Evolutionary conservation across 2,888 invertebrate species (phyloP).

Genomic region (Dorcus parallelipipedus): DNA sequence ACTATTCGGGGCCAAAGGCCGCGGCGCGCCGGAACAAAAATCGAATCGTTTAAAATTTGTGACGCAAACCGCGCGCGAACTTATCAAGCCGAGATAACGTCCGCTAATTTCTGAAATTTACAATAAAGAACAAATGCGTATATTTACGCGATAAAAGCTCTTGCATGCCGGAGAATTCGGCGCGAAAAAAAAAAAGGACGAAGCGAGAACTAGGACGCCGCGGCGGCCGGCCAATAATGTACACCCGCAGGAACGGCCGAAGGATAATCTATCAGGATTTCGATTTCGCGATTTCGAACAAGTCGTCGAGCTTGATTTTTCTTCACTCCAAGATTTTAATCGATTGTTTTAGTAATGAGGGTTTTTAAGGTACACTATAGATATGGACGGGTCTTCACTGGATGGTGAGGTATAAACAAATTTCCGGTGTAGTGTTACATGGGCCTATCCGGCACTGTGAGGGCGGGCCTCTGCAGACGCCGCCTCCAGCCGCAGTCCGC

Average conservation of each 20-base stretch:
- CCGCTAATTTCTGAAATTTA: no score
- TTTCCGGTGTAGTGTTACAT: conserved; percentile 40
- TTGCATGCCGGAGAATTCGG: not conserved
- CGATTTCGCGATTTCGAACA: no score
- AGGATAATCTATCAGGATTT: not conserved
- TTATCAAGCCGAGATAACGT: no score
- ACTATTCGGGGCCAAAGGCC: no score
- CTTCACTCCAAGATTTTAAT: no score
- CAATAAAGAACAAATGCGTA: no score
- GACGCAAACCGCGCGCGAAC: no score
- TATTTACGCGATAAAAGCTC: not conserved
- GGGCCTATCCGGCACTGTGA: conserved; percentile 43
- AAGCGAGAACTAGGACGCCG: not conserved
- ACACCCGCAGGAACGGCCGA: not conserved
- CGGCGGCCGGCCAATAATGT: not conserved
- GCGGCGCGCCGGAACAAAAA: no score
- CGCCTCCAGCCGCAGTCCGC: conserved; percentile 55
- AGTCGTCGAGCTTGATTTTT: no score
- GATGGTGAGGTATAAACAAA: conserved; percentile 49
- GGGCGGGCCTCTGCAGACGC: conserved; percentile 48
- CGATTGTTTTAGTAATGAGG: no score
- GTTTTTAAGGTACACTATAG: no score
- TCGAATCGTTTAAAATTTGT: no score
- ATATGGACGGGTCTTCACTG: conserved; percentile 31
- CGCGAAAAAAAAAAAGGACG: not conserved